Evolutionary conservation across 2,888 invertebrate genomes (phyloP).

Genomic region (Eupsilia transversa): DNA sequence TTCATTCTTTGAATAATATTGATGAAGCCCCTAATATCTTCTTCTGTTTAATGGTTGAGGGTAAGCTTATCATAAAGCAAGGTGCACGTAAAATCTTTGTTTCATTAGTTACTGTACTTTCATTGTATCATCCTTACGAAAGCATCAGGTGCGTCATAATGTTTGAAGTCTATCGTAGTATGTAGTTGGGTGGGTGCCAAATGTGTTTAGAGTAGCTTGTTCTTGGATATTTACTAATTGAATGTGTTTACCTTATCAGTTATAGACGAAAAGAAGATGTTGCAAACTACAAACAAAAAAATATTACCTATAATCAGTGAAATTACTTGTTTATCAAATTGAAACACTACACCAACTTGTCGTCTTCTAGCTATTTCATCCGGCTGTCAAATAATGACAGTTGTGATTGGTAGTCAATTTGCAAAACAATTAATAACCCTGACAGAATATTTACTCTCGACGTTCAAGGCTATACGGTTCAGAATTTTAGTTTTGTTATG

Average conservation of each 20-base stretch:
- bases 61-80: not conserved
- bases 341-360: not conserved
- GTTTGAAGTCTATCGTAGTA: constrained; percentile 2
- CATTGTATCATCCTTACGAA: not conserved
- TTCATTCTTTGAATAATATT: constrained; percentile 18
- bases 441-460: no score
- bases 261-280: constrained; percentile 1
- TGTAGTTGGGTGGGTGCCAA: constrained; percentile 30
- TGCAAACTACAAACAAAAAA: not conserved
- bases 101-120: not conserved
- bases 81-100: not conserved
- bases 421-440: not conserved
- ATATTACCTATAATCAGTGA: not conserved
- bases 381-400: not conserved
- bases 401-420: not conserved
- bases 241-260: constrained; percentile 22
- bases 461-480: no score
- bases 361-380: not conserved
- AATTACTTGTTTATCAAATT: not conserved
- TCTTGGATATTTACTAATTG: constrained; percentile 14
- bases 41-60: not conserved
- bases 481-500: no score
- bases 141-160: constrained; percentile 24
- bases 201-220: constrained; percentile 18
- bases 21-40: not conserved